Evolutionary conservation across 2,113 vertebrate species (phyloP).

Genomic region (Siniperca knerii): DNA sequence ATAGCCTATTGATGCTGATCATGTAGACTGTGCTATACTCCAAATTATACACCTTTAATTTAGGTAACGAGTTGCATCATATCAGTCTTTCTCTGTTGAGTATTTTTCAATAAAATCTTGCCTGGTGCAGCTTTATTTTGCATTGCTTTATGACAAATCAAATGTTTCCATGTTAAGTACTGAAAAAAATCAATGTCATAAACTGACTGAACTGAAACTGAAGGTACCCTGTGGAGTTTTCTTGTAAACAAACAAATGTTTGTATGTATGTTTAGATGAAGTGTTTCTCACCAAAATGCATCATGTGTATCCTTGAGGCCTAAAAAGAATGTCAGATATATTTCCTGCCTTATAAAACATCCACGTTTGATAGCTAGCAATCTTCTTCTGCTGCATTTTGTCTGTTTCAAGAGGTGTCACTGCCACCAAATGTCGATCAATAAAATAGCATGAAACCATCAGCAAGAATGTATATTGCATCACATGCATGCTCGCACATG

Average conservation of each 20-base stretch:
- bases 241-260: not conserved
- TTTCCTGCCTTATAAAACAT: not conserved
- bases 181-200: not conserved
- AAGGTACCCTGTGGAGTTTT: not conserved
- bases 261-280: not conserved
- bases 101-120: not conserved
- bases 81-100: not conserved
- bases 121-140: not conserved
- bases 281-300: not conserved
- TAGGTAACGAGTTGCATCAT: not conserved
- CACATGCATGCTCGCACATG: not conserved
- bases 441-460: not conserved
- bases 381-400: not conserved
- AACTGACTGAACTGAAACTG: not conserved
- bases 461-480: not conserved
- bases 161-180: not conserved
- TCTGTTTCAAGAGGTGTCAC: not conserved
- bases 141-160: not conserved
- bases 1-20: not conserved
- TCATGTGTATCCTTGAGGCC: not conserved
- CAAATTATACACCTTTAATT: not conserved
- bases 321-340: not conserved
- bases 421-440: not conserved
- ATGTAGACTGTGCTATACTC: not conserved
- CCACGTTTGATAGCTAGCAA: not conserved